Evolutionary conservation across 2,113 vertebrate species (phyloP).

Genomic region (Alligator mississippiensis): DNA sequence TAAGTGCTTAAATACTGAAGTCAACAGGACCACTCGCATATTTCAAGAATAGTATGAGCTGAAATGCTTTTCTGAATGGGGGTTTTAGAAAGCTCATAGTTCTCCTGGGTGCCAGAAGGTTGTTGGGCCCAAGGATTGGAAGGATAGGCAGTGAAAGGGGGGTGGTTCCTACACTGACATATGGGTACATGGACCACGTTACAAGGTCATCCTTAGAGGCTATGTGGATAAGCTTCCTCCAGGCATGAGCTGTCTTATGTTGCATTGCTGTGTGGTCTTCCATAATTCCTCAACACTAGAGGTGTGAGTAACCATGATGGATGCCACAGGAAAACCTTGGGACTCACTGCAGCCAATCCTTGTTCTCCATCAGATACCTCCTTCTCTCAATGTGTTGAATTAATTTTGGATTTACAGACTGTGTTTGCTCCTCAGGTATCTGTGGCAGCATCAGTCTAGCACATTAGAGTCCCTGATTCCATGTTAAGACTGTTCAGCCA

Average conservation of each 20-base stretch:
- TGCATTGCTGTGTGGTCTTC: rapidly evolving
- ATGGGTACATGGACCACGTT: background rate
- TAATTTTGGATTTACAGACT: background rate
- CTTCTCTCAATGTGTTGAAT: background rate
- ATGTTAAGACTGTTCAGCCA: too few relatives aligned
- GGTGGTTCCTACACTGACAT: conserved; percentile 24
- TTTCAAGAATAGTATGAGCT: conserved; percentile 24
- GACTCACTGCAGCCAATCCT: background rate
- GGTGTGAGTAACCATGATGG: too few relatives aligned
- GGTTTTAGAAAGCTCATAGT: conserved; percentile 16
- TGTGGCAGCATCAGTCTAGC: too few relatives aligned
- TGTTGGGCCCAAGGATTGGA: background rate
- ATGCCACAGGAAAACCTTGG: too few relatives aligned
- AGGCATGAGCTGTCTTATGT: background rate
- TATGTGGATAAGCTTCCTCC: conserved; percentile 1
- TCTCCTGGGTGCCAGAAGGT: background rate
- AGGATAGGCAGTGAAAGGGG: background rate
- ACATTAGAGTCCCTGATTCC: too few relatives aligned
- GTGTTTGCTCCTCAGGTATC: too few relatives aligned
- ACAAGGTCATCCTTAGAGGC: background rate
- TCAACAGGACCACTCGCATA: background rate
- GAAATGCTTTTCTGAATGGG: conserved; percentile 42
- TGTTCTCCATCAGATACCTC: background rate
- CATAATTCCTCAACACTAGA: too few relatives aligned
- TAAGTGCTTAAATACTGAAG: background rate